These are phyloP conservation scores for Dasyprocta punctata DNA, from an alignment of 2,113 vertebrate species.

Conservation along the genomic window DNA sequence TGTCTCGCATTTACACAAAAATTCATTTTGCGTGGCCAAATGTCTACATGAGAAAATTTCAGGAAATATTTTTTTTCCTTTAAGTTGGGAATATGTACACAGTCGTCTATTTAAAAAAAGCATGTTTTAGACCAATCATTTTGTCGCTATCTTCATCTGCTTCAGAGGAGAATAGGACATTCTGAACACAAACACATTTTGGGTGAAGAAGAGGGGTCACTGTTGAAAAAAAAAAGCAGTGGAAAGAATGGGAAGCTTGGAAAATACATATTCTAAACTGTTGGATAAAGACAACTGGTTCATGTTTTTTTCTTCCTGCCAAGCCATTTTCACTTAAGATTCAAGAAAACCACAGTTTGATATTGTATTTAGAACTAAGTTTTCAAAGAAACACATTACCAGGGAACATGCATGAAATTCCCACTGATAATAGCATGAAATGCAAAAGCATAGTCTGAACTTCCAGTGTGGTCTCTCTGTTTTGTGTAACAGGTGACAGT, in stretches of 20 bases:
- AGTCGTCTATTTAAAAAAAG: conserved; percentile 8
- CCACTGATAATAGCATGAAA: conserved; percentile 52
- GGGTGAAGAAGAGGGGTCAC: conserved; percentile 46
- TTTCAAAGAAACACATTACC: conserved; percentile 63
- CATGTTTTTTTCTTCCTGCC: conserved; percentile 67
- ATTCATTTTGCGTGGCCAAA: not conserved
- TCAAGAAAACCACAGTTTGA: conserved; percentile 73
- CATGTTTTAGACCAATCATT: not conserved
- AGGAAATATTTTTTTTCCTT: not conserved
- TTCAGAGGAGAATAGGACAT: conserved; percentile 45
- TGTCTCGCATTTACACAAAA: not conserved
- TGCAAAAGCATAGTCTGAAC: conserved; percentile 10
- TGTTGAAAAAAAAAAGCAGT: conserved; percentile 45
- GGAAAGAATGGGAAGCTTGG: conserved; percentile 77
- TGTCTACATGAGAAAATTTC: not conserved
- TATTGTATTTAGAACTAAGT: conserved; percentile 70
- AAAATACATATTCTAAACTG: conserved; percentile 77
- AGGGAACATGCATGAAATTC: conserved; percentile 67
- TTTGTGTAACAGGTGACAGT: not conserved
- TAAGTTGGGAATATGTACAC: not conserved
- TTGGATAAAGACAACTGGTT: conserved; percentile 70
- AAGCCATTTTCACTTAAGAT: conserved; percentile 77
- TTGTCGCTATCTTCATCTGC: not conserved
- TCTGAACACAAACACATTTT: conserved; percentile 66
- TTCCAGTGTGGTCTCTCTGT: not conserved